These are phyloP conservation scores for Phoenoteleia sp. DNA, from an alignment of 2,888 invertebrate species.

Conservation along the genomic window DNA sequence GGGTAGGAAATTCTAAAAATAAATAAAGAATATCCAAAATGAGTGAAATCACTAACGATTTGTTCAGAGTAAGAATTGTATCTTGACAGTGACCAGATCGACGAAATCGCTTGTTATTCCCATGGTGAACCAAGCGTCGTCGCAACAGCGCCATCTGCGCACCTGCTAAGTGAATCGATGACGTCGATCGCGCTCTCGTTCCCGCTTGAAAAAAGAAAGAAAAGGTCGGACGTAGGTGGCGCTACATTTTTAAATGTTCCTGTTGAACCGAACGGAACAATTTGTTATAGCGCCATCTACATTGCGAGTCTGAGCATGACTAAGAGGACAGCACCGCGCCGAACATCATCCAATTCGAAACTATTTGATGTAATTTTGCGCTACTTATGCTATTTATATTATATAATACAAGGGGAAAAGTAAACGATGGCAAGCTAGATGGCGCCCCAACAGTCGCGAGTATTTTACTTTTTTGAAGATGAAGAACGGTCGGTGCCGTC, in stretches of 20 bases:
- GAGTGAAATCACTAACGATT: too few species aligned
- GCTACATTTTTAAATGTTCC: background rate
- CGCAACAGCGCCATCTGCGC: constrained; percentile 27
- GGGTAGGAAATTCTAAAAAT: too few species aligned
- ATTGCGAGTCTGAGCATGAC: background rate
- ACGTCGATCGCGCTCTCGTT: background rate
- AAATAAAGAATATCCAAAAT: too few species aligned
- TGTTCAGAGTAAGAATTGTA: background rate
- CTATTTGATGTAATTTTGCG: too few species aligned
- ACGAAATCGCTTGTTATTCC: background rate
- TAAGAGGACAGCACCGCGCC: background rate
- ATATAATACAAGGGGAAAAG: background rate
- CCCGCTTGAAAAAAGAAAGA: background rate
- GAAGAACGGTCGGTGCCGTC: background rate
- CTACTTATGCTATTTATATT: constrained; percentile 6
- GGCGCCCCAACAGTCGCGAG: background rate
- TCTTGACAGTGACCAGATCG: constrained; percentile 23
- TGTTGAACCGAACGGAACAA: background rate
- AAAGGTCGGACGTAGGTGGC: background rate
- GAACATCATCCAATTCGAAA: background rate
- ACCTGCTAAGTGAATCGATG: background rate
- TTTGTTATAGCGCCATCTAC: background rate
- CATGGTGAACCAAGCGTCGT: background rate
- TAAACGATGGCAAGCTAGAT: too few species aligned
- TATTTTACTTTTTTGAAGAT: background rate